Base-by-base conservation (phyloP, 2,888 invertebrate genomes). In the Aporophyla lueneburgensis region DNA sequence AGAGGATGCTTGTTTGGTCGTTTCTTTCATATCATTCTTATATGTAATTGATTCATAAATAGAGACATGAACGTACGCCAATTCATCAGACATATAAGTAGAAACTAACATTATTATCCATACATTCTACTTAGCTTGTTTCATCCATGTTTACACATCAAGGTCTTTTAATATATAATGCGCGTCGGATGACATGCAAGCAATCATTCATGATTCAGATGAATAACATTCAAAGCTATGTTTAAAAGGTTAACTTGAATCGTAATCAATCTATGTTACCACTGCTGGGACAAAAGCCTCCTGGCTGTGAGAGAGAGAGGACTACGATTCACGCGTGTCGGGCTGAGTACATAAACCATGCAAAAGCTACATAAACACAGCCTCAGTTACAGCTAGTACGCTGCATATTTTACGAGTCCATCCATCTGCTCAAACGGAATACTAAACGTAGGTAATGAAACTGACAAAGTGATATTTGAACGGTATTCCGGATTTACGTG, bases 401-500 rank as follows among this genome's bases (percentile, higher is more conserved):
- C 68, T 88, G 84, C 74, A 88, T 88, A 87, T 87, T 88, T 81
- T 76, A 88, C 86, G 76, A 70, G 59, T 62, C 27, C 73, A 78
- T 80, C 74, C 79, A 74, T 83, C 81, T 67, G 53, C 49, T 58
- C 87, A 86, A 88, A 88, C 81, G 66, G 88, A 88, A 88, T 88
- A 66, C 82, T 72, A 83, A 88, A 88, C 88, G 84, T 67, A 27
- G 63, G 71, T 75, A 79, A 86, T 83, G 78, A 83, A 81, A 83
- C 74, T 72, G 66, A 69, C 76, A 77, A 66, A 85, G 84, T 80
- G 78, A 78, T 88, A 74, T 81, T 76, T 80, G 62, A 61, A 69
- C 73, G 76, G 62, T 54, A 54, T 65, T 40, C 40, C 54, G 59
- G 49, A 62, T 73, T 24, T 58, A 70, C 51, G 21, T 82, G 73